Evolutionary conservation across 1,140 invertebrate genomes (phyloP), one percentile per base, ranked within the genome.

Genomic region (Idris sp.): DNA sequence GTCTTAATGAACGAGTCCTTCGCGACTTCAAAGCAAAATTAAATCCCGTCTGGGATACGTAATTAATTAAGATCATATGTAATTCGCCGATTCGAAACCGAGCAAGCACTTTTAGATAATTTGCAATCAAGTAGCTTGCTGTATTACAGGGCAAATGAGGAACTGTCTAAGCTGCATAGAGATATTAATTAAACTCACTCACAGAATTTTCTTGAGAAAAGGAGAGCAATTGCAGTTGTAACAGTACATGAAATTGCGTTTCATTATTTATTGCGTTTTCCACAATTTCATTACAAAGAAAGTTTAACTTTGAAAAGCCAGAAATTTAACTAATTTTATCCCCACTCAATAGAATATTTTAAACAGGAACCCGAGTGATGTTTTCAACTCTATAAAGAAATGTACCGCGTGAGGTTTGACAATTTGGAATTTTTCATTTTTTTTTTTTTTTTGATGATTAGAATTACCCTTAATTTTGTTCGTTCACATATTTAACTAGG

Each of bases 21-120:
- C 19, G 54, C 46, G 53, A 65, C 67, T 67, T 65, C 69, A 76
- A 76, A 68, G 51, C 16, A 41, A 78, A 73, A 73, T 76, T 65
- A 73, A 77, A 67, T 74, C 61, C 71, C 48, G 16, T 36, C 48
- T 49, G 46, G 62, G 69, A 74, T 69, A 69, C 49, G 54, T 78
- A 78, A 78, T 78, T 78, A 74, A 75, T 71, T 76, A n/a, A 54
- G 31, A 71, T 65, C 69, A 65, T 53, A 73, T 59, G 44, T 73
- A 65, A 73, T 73, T 64, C 46, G 25, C 19, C 69, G 53, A 73
- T 59, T 73, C 53, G 46, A 22, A 65, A 73, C 51, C 53, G 43
- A 51, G 59, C 69, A 61, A 65, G 44, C 54, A 73, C 59, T 64
- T 73, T 73, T 73, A 30, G 59, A 64, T 67, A 74, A 65, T 74